Conservation (phyloP, 2,888 invertebrate species). For the Adelognathus sp. region DNA sequence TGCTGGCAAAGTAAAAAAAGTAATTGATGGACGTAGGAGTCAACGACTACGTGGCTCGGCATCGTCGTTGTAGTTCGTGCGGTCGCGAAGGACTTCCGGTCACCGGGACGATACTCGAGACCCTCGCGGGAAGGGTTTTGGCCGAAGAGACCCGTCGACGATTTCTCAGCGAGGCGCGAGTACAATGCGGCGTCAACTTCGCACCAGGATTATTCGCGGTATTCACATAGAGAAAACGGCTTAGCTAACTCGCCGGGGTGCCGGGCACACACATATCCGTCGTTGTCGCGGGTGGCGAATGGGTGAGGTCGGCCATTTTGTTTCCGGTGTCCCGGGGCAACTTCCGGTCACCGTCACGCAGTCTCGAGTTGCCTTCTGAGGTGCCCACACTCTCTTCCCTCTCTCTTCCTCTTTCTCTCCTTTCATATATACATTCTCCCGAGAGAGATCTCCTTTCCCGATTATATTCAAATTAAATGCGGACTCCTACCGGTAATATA, state of each 20-base stretch:
- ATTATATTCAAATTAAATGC: conserved; percentile 82
- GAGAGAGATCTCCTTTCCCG: conserved; percentile 77
- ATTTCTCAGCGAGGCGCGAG: conserved; percentile 67
- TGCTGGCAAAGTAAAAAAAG: neutral
- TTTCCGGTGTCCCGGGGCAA: conserved; percentile 80
- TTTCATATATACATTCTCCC: neutral
- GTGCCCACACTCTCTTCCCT: conserved; percentile 9
- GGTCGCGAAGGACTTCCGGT: conserved; percentile 47
- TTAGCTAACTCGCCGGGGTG: conserved; percentile 47
- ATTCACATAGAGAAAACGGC: conserved; percentile 36
- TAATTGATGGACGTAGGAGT: conserved; percentile 19
- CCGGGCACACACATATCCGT: conserved; percentile 44
- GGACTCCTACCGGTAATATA: conserved; percentile 80
- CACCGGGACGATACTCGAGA: conserved; percentile 46
- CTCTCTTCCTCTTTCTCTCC: conserved; percentile 30
- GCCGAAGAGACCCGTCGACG: conserved; percentile 55
- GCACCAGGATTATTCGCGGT: conserved; percentile 49
- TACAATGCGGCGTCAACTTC: conserved; percentile 73
- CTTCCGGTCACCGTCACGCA: conserved; percentile 80
- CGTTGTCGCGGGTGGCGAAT: neutral
- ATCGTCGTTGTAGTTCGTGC: conserved; percentile 4
- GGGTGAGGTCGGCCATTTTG: conserved; percentile 75
- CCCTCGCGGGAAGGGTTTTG: conserved; percentile 23
- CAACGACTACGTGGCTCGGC: conserved; percentile 5
- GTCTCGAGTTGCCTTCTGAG: conserved; percentile 74